Percentiles rank a stretch among this genome's conserved stretches.
Evolutionary conservation across 2,113 vertebrate species (phyloP).

Genomic region (Hoplias malabaricus): DNA sequence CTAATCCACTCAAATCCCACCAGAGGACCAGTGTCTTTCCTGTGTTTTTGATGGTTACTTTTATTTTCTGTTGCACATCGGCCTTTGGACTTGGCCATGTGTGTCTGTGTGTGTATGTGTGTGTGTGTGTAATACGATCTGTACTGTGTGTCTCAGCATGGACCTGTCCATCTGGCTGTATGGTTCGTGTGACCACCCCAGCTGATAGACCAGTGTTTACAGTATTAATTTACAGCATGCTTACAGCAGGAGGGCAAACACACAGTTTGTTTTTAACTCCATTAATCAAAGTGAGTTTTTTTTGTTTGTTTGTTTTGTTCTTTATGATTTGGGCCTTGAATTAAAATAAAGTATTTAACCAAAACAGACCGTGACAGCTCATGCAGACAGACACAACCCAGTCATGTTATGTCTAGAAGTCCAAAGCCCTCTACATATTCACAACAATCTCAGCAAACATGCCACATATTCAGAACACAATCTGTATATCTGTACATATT

Average conservation of each 20-base stretch:
- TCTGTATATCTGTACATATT: not conserved
- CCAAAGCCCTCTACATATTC: not conserved
- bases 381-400: not conserved
- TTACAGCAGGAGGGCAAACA: not conserved
- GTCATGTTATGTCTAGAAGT: not conserved
- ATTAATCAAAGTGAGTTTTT: not conserved
- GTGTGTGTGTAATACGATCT: constrained; percentile 36
- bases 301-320: not conserved
- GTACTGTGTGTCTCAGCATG: constrained; percentile 14
- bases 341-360: not conserved
- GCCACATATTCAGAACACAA: not conserved
- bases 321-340: no score
- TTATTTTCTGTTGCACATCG: not conserved
- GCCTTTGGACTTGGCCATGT: not conserved
- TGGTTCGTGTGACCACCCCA: constrained; percentile 31
- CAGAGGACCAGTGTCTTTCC: not conserved
- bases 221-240: constrained; percentile 34
- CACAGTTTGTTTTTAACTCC: no score
- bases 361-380: not conserved
- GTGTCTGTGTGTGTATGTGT: constrained; percentile 11
- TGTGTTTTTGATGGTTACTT: not conserved
- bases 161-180: constrained; percentile 21
- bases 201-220: constrained; percentile 34
- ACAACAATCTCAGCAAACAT: not conserved
- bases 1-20: constrained; percentile 16